Percentiles rank a stretch among this genome's conserved stretches.
Evolutionary conservation across 2,797 vertebrate genomes (phyloP).

Genomic region (Epinephelus awoara): DNA sequence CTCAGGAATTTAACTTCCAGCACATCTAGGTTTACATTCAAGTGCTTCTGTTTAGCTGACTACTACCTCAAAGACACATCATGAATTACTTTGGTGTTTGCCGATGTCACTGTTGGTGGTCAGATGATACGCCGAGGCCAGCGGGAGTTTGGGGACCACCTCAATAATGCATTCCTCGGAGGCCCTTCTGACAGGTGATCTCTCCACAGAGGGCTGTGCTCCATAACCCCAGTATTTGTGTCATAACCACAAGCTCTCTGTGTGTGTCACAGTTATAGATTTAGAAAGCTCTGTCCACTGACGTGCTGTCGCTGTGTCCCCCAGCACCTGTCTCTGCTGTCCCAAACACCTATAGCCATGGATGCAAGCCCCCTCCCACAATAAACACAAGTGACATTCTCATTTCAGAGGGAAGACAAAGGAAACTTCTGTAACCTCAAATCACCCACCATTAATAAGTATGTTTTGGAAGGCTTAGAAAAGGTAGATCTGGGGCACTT

Average conservation of each 20-base stretch:
- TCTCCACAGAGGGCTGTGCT: conserved; percentile 37
- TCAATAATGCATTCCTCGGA: conserved; percentile 54
- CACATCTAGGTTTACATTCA: conserved; percentile 22
- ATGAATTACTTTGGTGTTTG: conserved; percentile 16
- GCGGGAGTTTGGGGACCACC: conserved; percentile 53
- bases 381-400: conserved; percentile 58
- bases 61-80: conserved; percentile 16
- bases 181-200: conserved; percentile 67
- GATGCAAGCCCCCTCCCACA: conserved; percentile 42
- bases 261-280: conserved; percentile 71
- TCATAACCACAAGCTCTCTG: conserved; percentile 54
- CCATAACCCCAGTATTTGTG: conserved; percentile 54
- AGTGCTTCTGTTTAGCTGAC: conserved; percentile 4
- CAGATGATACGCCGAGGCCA: conserved; percentile 31
- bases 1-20: neutral
- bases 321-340: conserved; percentile 75
- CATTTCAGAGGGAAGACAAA: conserved; percentile 17
- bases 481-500: neutral
- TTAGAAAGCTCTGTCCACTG: conserved; percentile 60
- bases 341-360: conserved; percentile 54
- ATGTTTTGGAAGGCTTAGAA: too few relatives aligned
- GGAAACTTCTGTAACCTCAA: conserved; percentile 2
- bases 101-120: conserved; percentile 30
- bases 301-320: conserved; percentile 50
- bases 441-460: neutral